These are phyloP conservation scores for Porites lutea DNA, from an alignment of 64 coral and sea anemone genomes.

Conservation along the genomic window DNA sequence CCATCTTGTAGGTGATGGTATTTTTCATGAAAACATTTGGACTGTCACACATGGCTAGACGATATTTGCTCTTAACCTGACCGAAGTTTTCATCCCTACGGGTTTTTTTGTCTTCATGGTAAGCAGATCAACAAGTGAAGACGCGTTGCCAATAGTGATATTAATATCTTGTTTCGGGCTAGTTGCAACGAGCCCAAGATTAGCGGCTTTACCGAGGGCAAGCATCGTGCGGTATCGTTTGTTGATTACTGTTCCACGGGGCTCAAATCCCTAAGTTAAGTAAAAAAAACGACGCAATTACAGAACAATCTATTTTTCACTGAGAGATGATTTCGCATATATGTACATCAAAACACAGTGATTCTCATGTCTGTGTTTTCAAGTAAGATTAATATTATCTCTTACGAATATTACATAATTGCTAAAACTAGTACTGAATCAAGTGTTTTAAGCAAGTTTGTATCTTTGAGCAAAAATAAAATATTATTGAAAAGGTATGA, in stretches of 20 bases:
- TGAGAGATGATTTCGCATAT: too few species aligned
- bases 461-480: too few species aligned
- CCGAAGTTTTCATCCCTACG: neutral
- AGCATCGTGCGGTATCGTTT: constrained; percentile 84
- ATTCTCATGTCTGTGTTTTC: too few species aligned
- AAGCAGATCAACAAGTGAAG: too few species aligned
- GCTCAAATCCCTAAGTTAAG: constrained; percentile 90
- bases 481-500: neutral
- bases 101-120: neutral
- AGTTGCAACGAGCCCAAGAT: neutral
- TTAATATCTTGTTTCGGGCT: neutral
- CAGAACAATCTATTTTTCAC: neutral
- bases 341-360: too few species aligned
- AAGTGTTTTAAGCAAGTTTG: too few species aligned
- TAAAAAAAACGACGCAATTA: neutral
- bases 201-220: constrained; percentile 59
- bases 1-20: constrained; percentile 71
- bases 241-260: constrained; percentile 94
- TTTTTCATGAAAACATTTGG: constrained; percentile 92
- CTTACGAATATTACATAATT: too few species aligned
- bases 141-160: too few species aligned
- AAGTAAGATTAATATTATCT: too few species aligned
- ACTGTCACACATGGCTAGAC: constrained; percentile 83
- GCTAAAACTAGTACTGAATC: too few species aligned
- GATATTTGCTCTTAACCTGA: neutral